These are phyloP conservation scores for Watsonalla cultraria DNA, from an alignment of 2,888 invertebrate species.

Conservation along the genomic window DNA sequence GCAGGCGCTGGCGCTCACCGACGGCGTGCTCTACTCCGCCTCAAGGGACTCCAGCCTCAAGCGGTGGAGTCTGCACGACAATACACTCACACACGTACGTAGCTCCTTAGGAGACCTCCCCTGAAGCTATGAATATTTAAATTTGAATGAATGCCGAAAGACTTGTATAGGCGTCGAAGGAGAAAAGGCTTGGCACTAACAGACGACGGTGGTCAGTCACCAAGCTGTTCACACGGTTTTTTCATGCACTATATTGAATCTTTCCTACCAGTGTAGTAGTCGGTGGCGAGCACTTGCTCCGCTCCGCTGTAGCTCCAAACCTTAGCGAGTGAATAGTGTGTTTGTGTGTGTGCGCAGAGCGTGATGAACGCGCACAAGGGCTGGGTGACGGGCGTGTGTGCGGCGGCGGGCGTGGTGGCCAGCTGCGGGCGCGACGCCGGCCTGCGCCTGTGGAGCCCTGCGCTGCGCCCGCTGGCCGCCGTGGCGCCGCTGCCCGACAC, in stretches of 20 bases:
- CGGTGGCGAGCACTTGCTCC: no score
- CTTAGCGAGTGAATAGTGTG: not conserved
- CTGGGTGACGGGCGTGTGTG: constrained; percentile 88
- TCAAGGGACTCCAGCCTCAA: constrained; percentile 92
- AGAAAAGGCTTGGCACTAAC: not conserved
- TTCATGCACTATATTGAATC: no score
- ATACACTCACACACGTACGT: constrained; percentile 77
- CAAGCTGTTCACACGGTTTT: no score
- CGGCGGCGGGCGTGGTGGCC: constrained; percentile 68
- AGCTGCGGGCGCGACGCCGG: constrained; percentile 88
- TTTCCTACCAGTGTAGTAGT: no score
- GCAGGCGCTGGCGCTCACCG: constrained; percentile 85
- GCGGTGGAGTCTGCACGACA: constrained; percentile 85
- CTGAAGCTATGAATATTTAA: no score
- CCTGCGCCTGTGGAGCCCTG: constrained; percentile 86
- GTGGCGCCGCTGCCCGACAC: constrained; percentile 72
- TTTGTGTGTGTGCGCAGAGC: constrained; percentile 35
- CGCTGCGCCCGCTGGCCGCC: constrained; percentile 74
- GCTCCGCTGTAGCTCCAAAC: no score
- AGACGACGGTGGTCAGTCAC: no score
- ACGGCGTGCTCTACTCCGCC: constrained; percentile 86
- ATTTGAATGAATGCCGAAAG: no score
- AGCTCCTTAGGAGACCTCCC: not conserved
- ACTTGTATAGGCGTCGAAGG: no score
- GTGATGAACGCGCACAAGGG: constrained; percentile 92